Percentiles rank a stretch among this genome's conserved stretches.
Conservation (phyloP, 2,888 invertebrate genomes). For the Calameuta pallipes region DNA sequence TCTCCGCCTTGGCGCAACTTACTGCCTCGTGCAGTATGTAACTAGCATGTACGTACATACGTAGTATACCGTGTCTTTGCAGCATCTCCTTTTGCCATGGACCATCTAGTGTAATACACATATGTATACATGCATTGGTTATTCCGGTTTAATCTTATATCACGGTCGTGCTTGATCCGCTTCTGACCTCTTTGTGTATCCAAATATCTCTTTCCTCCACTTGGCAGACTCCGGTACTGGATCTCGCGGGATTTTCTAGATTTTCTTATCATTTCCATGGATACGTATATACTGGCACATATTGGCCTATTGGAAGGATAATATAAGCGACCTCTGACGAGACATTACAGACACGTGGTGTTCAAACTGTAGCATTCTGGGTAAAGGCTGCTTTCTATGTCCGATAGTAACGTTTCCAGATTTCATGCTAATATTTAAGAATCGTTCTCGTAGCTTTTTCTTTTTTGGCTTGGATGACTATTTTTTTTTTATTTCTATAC, state of each 20-base stretch:
- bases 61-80: no score
- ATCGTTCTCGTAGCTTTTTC: background rate
- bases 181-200: background rate
- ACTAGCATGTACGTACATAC: background rate
- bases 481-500: background rate
- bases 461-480: background rate
- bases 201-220: background rate
- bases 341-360: conserved; percentile 2
- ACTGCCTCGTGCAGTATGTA: conserved; percentile 15
- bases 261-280: background rate
- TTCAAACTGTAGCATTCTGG: background rate
- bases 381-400: conserved; percentile 4
- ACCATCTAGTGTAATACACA: background rate
- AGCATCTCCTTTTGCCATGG: background rate
- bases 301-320: background rate
- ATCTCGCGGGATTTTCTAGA: no score
- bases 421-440: background rate
- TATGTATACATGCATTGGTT: no score
- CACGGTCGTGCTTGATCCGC: background rate
- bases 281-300: background rate
- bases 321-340: background rate
- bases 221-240: background rate
- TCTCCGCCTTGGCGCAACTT: conserved; percentile 18
- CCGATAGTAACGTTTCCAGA: background rate
- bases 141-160: no score